Base-by-base conservation (phyloP, 2,797 vertebrate species). In the Sebastolobus alascanus region DNA sequence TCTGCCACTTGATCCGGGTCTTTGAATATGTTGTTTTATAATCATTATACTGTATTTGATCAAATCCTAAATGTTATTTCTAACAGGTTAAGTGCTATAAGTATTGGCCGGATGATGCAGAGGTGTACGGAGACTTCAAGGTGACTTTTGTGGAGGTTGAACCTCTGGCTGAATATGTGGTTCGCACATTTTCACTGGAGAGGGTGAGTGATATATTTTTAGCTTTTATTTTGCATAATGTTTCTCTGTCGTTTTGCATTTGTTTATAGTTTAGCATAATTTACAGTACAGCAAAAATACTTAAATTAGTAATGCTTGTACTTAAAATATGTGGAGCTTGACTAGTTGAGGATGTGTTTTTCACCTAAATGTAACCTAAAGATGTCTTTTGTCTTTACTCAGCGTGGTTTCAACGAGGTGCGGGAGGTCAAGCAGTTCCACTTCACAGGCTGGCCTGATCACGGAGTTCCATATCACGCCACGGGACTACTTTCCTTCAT, bases 351-450 rank as follows among this genome's bases (percentile, higher is more conserved):
- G 31, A 6, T 46, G 46, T 60, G 27, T 8, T 63, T 27, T 8
- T 60, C 33, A 43, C 35, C 18, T 50, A 59, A 43, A 35, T 61
- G 9, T 46, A 66, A 80, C 8, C 25, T 8, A 25, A 74, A 59
- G 2, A 20, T 61, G 37, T 1, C 1, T 59, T 73, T 80, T 83
- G 2, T 84, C 16, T 90, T 72, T 37, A 4, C 35, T 90, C 95
- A 99, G 99, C 97, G 98, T 79, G 99, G 97, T 20, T 99, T 98
- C 92, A 99, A 97, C 75, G 98, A 99, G 95, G 97, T 99, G 80
- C 96, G 99, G 33, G 98, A 99, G 92, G 98, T 99, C 76, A 99
- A 99, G 89, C 99, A 99, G 94, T 99, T 99, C 89, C 98, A 99
- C 90, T 99, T 99, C 94, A 99, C 98, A 6, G 98, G 99, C 91